Percentiles rank a stretch among this genome's conserved stretches.
phyloP scores from a whole-genome alignment of 1,140 invertebrate genomes.

The Diorhabda carinulata region DNA sequence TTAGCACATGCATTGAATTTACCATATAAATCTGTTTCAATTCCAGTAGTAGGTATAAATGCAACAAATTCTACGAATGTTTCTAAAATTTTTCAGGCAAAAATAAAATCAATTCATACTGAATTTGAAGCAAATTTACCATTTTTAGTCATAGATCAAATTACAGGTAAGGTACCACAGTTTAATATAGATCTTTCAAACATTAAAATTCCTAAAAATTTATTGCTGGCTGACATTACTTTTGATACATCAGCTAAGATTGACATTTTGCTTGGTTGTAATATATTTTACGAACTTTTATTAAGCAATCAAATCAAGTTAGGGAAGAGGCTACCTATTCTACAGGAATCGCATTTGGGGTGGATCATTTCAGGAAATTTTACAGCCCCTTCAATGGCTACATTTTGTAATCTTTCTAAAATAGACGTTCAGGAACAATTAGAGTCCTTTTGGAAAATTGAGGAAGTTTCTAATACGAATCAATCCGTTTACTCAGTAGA shows the following conservation, averaged over 20 bases:
- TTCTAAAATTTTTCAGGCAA: not conserved
- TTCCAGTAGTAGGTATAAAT: conserved; percentile 13
- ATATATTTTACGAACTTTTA: conserved; percentile 18
- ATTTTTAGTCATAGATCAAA: conserved; percentile 25
- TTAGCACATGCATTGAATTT: conserved; percentile 10
- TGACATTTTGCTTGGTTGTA: conserved; percentile 16
- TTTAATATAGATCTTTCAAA: not conserved
- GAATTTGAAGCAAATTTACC: conserved; percentile 22
- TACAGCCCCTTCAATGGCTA: not conserved
- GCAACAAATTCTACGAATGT: not conserved
- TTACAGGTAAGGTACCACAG: conserved; percentile 19
- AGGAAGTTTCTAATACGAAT: not conserved
- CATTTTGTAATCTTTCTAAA: not conserved
- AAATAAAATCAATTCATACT: conserved; percentile 22
- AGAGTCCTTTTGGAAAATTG: conserved; percentile 4
- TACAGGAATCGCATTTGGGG: conserved; percentile 20
- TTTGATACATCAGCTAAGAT: conserved; percentile 15
- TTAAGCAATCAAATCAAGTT: conserved; percentile 8
- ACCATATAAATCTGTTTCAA: not conserved
- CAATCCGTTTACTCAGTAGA: not conserved
- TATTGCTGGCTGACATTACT: conserved; percentile 14
- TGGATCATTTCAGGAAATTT: conserved; percentile 17
- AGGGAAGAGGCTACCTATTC: conserved; percentile 13
- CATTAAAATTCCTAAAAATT: conserved; percentile 9
- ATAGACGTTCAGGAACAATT: conserved; percentile 6